Evolutionary conservation across 1,140 invertebrate species (phyloP).

Genomic region (Dolichoris vasculosae): DNA sequence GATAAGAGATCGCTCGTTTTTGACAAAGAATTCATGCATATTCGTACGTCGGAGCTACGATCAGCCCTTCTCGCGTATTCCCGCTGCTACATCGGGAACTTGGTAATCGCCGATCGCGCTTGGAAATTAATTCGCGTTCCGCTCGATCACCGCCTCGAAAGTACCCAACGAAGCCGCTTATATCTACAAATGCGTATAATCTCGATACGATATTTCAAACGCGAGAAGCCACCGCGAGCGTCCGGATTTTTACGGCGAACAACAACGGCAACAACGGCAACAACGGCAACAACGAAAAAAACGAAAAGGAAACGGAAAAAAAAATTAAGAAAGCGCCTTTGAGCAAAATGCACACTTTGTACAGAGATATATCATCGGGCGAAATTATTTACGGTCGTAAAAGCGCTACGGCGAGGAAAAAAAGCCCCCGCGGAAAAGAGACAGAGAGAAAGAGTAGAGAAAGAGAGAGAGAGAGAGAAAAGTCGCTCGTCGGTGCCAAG

Average conservation of each 20-base stretch:
- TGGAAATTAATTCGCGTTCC: background rate
- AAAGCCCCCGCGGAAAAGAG: too few species aligned
- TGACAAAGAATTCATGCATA: background rate
- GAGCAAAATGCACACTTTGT: background rate
- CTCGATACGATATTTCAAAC: background rate
- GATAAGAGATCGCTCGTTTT: background rate
- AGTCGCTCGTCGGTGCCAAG: too few species aligned
- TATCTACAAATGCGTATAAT: background rate
- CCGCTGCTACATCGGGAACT: background rate
- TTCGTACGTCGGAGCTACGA: background rate
- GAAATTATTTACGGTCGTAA: conserved; percentile 30
- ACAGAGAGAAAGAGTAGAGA: background rate
- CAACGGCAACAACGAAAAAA: too few species aligned
- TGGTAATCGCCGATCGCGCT: background rate
- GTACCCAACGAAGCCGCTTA: background rate
- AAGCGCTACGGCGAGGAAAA: background rate
- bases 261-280: too few species aligned
- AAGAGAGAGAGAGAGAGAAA: background rate
- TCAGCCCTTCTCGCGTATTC: background rate
- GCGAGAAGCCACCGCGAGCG: background rate
- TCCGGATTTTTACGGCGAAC: background rate
- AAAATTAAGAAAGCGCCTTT: background rate
- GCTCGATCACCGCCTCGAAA: background rate
- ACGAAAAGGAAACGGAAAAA: too few species aligned
- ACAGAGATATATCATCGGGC: background rate